A percentile compares a stretch with the other conserved stretches of the same genome.
Conservation (phyloP, 2,888 invertebrate species). For the Pollenia labialis region DNA sequence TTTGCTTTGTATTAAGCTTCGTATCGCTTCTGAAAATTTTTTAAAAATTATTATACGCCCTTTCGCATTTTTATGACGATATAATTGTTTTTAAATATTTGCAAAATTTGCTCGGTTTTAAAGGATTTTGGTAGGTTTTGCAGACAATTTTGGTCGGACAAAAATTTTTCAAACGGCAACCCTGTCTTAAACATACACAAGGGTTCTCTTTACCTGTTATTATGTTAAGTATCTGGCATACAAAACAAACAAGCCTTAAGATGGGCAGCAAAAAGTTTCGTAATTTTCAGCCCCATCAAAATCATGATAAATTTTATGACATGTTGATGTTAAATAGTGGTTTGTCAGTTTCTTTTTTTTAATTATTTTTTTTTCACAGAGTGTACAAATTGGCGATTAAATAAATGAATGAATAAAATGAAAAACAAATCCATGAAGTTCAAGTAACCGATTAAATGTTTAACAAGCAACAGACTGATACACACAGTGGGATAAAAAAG, state of each 20-base stretch:
- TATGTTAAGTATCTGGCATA: slow-evolving; percentile 6
- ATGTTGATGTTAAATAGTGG: slow-evolving; percentile 52
- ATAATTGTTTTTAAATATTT: too few species aligned
- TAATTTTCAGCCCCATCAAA: slow-evolving; percentile 23
- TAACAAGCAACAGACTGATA: not conserved
- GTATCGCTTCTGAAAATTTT: too few species aligned
- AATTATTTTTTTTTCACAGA: not conserved
- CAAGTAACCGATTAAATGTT: slow-evolving; percentile 22
- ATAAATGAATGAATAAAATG: slow-evolving; percentile 17
- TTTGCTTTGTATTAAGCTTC: too few species aligned
- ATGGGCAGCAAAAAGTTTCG: not conserved
- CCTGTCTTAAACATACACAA: not conserved
- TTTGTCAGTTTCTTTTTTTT: not conserved
- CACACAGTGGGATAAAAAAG: too few species aligned
- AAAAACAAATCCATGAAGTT: not conserved
- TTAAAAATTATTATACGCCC: too few species aligned
- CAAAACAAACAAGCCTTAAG: not conserved
- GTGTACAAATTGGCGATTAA: slow-evolving; percentile 34
- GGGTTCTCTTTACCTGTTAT: not conserved
- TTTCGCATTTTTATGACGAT: too few species aligned
- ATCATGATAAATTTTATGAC: slow-evolving; percentile 65
- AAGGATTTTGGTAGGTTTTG: too few species aligned
- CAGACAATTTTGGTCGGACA: too few species aligned
- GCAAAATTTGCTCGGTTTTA: too few species aligned
- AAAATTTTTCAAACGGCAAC: too few species aligned